Conservation (phyloP, 1,140 invertebrate species). For the Ceratoteleas bidentatus region DNA sequence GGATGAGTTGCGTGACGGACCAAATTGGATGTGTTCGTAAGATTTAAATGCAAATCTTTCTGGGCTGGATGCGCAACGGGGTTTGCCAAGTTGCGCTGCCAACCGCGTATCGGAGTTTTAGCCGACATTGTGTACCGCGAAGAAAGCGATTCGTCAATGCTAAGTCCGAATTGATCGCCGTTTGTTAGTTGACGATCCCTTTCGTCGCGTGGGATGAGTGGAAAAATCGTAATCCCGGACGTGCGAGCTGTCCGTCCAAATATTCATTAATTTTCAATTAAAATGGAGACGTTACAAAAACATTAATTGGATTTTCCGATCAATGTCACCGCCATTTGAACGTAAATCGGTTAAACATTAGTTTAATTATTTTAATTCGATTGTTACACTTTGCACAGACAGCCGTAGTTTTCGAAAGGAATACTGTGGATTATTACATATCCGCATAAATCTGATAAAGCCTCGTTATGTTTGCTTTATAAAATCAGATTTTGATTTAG, state of each 20-base stretch:
- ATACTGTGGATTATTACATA: constrained; percentile 40
- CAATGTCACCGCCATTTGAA: constrained; percentile 18
- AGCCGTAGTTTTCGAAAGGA: constrained; percentile 22
- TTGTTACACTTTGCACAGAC: constrained; percentile 30
- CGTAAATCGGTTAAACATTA: constrained; percentile 42
- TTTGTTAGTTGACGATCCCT: constrained; percentile 31
- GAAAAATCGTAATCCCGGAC: constrained; percentile 20
- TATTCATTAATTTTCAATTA: constrained; percentile 49
- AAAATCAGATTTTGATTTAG: constrained; percentile 54
- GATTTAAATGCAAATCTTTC: constrained; percentile 51
- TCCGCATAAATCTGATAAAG: constrained; percentile 41
- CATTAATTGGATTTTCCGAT: constrained; percentile 44
- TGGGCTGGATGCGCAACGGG: constrained; percentile 22
- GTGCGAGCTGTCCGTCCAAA: constrained; percentile 15
- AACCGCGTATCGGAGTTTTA: constrained; percentile 26
- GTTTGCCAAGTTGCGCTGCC: constrained; percentile 23
- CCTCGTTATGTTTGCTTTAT: constrained; percentile 47
- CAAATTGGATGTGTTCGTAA: constrained; percentile 35
- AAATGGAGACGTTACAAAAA: constrained; percentile 37
- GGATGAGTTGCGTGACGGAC: constrained; percentile 56
- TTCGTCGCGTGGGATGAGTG: too few species aligned
- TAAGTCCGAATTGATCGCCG: too few species aligned
- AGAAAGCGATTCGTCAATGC: too few species aligned
- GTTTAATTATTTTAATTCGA: constrained; percentile 54
- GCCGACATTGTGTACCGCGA: constrained; percentile 29